Evolutionary conservation across 1,140 invertebrate species (phyloP).

Genomic region (Lepidurus arcticus): DNA sequence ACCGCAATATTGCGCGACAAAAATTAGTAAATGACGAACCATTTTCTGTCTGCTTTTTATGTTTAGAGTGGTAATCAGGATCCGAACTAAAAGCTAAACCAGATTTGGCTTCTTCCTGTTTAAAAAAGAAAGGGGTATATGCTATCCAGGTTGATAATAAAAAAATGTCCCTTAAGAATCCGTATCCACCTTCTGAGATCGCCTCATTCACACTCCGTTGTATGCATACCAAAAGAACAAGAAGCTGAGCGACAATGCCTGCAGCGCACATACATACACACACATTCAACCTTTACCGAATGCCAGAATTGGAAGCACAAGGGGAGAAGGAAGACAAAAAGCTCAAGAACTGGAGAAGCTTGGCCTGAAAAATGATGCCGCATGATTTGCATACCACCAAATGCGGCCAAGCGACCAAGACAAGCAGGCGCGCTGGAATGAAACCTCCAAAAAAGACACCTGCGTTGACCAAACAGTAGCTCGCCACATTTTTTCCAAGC

Average conservation of each 20-base stretch:
- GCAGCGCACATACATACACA: not conserved
- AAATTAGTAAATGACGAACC: not conserved
- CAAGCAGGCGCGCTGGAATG: conserved; percentile 16
- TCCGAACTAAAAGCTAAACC: too few species aligned
- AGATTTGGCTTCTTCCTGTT: not conserved
- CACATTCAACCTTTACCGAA: not conserved
- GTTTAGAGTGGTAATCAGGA: too few species aligned
- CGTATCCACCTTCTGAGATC: not conserved
- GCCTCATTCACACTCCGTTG: not conserved
- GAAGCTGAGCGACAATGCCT: conserved; percentile 3
- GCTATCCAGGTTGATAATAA: not conserved
- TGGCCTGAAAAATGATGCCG: conserved; percentile 13
- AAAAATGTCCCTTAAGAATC: not conserved
- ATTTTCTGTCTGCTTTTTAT: too few species aligned
- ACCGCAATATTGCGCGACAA: not conserved
- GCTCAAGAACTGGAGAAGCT: not conserved
- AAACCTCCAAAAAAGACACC: conserved; percentile 21
- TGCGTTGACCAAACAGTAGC: conserved; percentile 21
- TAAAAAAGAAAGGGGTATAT: not conserved
- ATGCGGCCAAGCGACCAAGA: conserved; percentile 20
- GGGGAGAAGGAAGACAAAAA: not conserved
- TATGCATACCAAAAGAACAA: not conserved
- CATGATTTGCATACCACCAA: conserved; percentile 21
- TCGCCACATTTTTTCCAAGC: not conserved
- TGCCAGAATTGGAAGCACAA: not conserved